A percentile compares a stretch with the other conserved stretches of the same genome.
These are phyloP conservation scores for Morone chrysops DNA, from an alignment of 2,113 vertebrate species.

Conservation along the genomic window DNA sequence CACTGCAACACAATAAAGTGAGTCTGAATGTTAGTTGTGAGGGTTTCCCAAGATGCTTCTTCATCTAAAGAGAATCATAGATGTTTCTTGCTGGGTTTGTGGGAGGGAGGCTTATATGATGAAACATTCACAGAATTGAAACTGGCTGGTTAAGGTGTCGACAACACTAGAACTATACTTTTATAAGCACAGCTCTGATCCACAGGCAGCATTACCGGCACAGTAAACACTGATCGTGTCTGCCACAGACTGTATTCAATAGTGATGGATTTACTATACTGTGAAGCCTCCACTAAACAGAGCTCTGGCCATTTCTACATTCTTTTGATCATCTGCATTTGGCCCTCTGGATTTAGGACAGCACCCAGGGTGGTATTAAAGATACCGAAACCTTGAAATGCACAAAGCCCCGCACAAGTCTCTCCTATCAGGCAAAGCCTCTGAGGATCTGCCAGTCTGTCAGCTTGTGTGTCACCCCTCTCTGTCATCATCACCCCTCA, in stretches of 20 bases:
- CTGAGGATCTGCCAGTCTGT: conserved; percentile 37
- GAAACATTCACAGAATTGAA: conserved; percentile 58
- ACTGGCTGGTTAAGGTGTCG: conserved; percentile 29
- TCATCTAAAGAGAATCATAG: conserved; percentile 39
- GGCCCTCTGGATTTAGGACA: conserved; percentile 47
- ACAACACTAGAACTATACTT: conserved; percentile 40
- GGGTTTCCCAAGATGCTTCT: conserved; percentile 30
- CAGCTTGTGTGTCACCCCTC: conserved; percentile 48
- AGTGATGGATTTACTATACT: conserved; percentile 38
- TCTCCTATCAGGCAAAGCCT: conserved; percentile 32
- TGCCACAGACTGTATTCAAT: conserved; percentile 6
- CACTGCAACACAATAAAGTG: conserved; percentile 59
- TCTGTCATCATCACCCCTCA: conserved; percentile 57
- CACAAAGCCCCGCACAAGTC: conserved; percentile 18
- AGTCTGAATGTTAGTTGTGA: conserved; percentile 32
- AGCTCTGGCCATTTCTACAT: conserved; percentile 28
- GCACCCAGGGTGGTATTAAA: conserved; percentile 36
- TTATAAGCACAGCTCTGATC: conserved; percentile 22
- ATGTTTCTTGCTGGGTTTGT: conserved; percentile 12
- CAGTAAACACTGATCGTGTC: conserved; percentile 12
- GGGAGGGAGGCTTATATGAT: conserved; percentile 37
- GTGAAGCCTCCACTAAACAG: conserved; percentile 39
- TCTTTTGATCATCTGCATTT: conserved; percentile 52
- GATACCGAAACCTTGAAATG: conserved; percentile 46
- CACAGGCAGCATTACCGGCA: conserved; percentile 3